Conservation (phyloP, 2,113 vertebrate species). For the Perca schrenkii region DNA sequence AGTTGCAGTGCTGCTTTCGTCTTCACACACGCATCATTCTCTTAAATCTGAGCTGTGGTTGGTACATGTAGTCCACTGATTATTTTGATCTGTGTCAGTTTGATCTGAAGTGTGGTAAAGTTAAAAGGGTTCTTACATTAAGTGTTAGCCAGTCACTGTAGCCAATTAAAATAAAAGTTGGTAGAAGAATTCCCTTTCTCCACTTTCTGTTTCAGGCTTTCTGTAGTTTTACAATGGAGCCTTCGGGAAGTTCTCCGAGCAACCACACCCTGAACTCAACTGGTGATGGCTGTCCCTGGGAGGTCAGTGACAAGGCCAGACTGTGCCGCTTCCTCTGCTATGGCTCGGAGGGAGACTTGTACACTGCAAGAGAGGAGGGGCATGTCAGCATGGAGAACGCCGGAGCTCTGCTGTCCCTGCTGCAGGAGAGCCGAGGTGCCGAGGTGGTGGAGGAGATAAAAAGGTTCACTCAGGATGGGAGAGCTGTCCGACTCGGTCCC, state of each 20-base stretch:
- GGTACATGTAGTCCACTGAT: background rate
- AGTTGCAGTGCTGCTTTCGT: background rate
- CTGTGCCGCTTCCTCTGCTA: slow-evolving; percentile 93
- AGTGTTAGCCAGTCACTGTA: background rate
- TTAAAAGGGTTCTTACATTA: background rate
- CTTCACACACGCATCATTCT: background rate
- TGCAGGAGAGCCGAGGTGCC: slow-evolving; percentile 89
- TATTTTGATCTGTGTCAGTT: background rate
- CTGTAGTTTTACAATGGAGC: slow-evolving; percentile 67
- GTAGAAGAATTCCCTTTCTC: background rate
- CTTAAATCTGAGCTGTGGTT: background rate
- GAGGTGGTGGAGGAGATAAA: slow-evolving; percentile 92
- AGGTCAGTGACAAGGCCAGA: slow-evolving; percentile 84
- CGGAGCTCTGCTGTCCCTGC: slow-evolving; percentile 86
- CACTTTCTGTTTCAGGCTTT: slow-evolving; percentile 36
- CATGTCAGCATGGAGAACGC: slow-evolving; percentile 83
- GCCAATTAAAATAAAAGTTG: background rate
- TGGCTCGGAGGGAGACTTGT: slow-evolving; percentile 88
- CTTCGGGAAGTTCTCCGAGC: slow-evolving; percentile 73
- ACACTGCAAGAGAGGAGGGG: slow-evolving; percentile 85
- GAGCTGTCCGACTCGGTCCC: slow-evolving; percentile 84
- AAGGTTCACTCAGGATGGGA: slow-evolving; percentile 86
- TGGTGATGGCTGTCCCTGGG: slow-evolving; percentile 69
- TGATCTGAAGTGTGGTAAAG: background rate
- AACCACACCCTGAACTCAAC: slow-evolving; percentile 77